These are phyloP conservation scores for Phania funesta DNA, from an alignment of 2,888 invertebrate genomes.

Conservation along the genomic window DNA sequence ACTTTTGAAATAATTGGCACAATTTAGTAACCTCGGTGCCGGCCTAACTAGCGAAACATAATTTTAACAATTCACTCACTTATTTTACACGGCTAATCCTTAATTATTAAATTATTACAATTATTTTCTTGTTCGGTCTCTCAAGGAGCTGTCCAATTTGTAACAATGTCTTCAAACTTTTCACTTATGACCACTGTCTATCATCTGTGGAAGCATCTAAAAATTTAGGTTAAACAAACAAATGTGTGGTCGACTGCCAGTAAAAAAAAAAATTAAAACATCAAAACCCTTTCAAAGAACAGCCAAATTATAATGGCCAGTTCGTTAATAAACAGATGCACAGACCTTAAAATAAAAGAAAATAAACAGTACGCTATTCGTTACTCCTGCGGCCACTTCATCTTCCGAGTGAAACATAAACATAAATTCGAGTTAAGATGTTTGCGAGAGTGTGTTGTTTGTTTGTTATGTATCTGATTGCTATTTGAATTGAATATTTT, in stretches of 20 bases:
- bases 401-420: constrained; percentile 30
- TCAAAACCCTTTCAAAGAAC: constrained; percentile 50
- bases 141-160: no score
- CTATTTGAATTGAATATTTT: constrained; percentile 41
- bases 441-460: constrained; percentile 17
- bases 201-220: constrained; percentile 15
- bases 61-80: no score
- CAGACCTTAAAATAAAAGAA: constrained; percentile 53
- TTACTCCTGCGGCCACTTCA: constrained; percentile 15
- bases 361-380: constrained; percentile 44
- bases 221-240: constrained; percentile 52
- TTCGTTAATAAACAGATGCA: constrained; percentile 55
- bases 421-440: constrained; percentile 38
- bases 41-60: no score
- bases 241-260: constrained; percentile 31
- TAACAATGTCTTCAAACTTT: background rate
- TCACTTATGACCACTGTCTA: constrained; percentile 29
- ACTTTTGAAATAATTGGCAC: no score
- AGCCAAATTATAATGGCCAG: constrained; percentile 43
- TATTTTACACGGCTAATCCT: no score
- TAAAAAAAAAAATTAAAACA: constrained; percentile 12
- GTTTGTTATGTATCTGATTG: constrained; percentile 37
- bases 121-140: no score
- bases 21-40: no score
- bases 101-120: no score